Percentiles rank a stretch among this genome's conserved stretches.
Evolutionary conservation across 2,797 vertebrate genomes (phyloP).

Genomic region (Centroberyx gerrardi): DNA sequence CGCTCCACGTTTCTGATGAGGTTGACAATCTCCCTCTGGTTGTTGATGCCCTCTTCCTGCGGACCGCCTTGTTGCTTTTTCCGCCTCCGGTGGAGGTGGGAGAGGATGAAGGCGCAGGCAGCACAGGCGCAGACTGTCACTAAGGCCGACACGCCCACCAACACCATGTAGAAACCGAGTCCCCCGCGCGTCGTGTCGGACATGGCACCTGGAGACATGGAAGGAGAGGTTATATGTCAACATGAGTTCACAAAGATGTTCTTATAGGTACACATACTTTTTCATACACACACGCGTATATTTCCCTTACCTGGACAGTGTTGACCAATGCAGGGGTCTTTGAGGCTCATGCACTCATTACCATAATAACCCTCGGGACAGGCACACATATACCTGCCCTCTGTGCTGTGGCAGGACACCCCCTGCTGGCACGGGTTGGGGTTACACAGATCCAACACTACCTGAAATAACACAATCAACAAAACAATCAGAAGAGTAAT

Average conservation of each 20-base stretch:
- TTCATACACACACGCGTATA: background rate
- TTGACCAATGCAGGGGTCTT: conserved; percentile 79
- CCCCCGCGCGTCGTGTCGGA: conserved; percentile 69
- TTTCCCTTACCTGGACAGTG: conserved; percentile 81
- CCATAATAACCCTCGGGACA: conserved; percentile 86
- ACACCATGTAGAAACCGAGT: conserved; percentile 81
- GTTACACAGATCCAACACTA: conserved; percentile 79
- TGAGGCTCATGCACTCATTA: conserved; percentile 80
- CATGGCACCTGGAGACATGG: conserved; percentile 69
- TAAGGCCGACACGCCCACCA: conserved; percentile 79
- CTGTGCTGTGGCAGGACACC: conserved; percentile 75
- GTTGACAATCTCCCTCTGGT: conserved; percentile 86
- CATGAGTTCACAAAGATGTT: background rate
- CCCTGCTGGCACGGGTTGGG: conserved; percentile 87
- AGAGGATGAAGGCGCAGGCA: conserved; percentile 76
- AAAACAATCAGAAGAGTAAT: background rate
- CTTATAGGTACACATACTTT: background rate
- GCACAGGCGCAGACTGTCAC: conserved; percentile 76
- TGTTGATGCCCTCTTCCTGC: conserved; percentile 85
- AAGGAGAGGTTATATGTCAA: conserved; percentile 2
- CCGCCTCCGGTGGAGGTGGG: conserved; percentile 79
- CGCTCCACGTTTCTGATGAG: conserved; percentile 87
- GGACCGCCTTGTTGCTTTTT: conserved; percentile 79
- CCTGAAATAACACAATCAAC: conserved; percentile 62
- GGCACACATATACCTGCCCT: conserved; percentile 80